Conservation (phyloP, 2,113 vertebrate genomes). For the Oxygymnocypris stewartii region DNA sequence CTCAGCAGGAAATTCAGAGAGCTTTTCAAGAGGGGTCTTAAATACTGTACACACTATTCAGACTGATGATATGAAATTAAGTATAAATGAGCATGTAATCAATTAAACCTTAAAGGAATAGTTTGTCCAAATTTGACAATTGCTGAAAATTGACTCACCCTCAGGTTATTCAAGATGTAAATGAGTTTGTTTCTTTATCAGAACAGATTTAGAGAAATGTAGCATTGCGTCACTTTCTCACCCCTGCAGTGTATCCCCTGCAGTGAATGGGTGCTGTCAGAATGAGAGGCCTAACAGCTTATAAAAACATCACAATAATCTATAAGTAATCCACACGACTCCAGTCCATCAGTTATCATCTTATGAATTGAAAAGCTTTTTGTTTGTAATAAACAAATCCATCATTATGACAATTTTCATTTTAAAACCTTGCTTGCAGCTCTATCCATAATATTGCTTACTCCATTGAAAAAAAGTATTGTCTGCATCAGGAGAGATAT, state of each 20-base stretch:
- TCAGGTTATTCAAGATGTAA: not conserved
- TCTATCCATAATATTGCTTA: too few species aligned
- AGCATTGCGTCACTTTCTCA: not conserved
- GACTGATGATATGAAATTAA: not conserved
- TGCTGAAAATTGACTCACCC: not conserved
- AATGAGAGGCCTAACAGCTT: not conserved
- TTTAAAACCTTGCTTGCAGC: not conserved
- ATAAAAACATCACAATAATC: not conserved
- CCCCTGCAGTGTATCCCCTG: not conserved
- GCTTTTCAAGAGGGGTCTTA: not conserved
- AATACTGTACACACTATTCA: not conserved
- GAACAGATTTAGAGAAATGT: not conserved
- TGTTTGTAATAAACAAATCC: too few species aligned
- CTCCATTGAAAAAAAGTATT: not conserved
- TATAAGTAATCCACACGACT: not conserved
- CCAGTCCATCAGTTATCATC: too few species aligned
- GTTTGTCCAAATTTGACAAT: not conserved
- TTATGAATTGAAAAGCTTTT: too few species aligned
- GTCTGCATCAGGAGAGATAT: not conserved
- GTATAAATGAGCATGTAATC: not conserved
- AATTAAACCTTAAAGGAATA: not conserved
- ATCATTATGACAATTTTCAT: too few species aligned
- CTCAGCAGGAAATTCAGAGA: not conserved
- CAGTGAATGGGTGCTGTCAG: not conserved
- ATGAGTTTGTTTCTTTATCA: not conserved